Evolutionary conservation across 2,888 invertebrate genomes (phyloP), one percentile per base, ranked within the genome.

Genomic region (Chaetogeoica ovagalla): DNA sequence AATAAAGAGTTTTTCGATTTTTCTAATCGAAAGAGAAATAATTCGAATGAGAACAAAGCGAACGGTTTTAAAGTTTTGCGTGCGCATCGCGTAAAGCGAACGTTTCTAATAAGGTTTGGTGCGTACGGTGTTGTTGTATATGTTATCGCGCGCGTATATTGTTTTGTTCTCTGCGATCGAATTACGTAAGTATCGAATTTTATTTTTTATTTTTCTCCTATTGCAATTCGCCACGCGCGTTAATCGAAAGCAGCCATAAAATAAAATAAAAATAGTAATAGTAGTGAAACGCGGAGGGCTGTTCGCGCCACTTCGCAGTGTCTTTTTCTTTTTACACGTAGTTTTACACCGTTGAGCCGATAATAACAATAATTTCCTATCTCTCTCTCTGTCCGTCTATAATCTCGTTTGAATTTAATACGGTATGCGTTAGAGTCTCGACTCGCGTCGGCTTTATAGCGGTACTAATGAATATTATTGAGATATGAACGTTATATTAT

Each of bases 391-490:
- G 48, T 30, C 73, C 62, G 52, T 3, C 4, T 76, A 63, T 60
- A 69, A 70, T 70, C 77, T 70, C 60, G 55, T 70, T 77, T 70
- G 62, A 70, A 70, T 57, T 37, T 62, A 69, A 52, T 52, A 69
- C n/a, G 9, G 21, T 69, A 30, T 4, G 30, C 4, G 30, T 30
- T 55, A n/a, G 17, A 39, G 55, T 63, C 13, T 30, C 30, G 30
- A n/a, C 63, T n/a, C 52, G 70, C n/a, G 79, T 77, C 69, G 69
- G 60, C 79, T 62, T 70, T 79, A 69, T 15, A 5, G 57, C n/a
- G n/a, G 73, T 65, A 57, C 21, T 37, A 59, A 59, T 59, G n/a
- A 76, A 68, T n/a, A n/a, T 76, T 59, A 76, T 76, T 68, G 75
- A 59, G 59, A 68, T 66, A 43, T 30, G 4, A 63, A 65, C 30